A percentile compares a stretch with the other conserved stretches of the same genome.
Evolutionary conservation across 2,113 vertebrate species (phyloP).

Genomic region (Cololabis saira): DNA sequence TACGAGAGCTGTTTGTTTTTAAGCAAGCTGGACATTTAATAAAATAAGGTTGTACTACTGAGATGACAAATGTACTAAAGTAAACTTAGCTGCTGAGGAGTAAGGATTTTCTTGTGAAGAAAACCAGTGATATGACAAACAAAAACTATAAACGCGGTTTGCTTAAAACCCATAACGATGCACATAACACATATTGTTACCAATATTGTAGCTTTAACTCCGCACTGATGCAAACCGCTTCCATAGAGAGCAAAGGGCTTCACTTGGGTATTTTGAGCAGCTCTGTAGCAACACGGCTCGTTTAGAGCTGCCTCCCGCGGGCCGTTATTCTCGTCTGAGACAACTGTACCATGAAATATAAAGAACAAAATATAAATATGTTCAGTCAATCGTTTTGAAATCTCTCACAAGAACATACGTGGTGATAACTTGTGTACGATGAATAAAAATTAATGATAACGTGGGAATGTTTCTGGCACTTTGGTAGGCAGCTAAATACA

Average conservation of each 20-base stretch:
- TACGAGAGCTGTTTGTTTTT: neutral
- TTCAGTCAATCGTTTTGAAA: accelerated
- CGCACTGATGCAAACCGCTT: conserved; percentile 41
- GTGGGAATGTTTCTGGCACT: conserved; percentile 64
- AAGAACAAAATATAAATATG: accelerated
- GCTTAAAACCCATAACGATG: neutral
- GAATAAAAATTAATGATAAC: neutral
- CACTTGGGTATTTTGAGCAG: conserved; percentile 46
- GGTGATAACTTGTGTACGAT: neutral
- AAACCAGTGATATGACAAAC: neutral
- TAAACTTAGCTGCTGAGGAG: conserved; percentile 40
- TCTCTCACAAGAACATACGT: accelerated
- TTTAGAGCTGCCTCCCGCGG: conserved; percentile 17
- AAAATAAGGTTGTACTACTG: neutral
- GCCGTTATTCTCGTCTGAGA: neutral
- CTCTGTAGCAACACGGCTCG: conserved; percentile 11
- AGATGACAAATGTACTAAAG: conserved; percentile 9
- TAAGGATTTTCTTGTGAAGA: neutral
- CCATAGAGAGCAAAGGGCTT: conserved; percentile 61
- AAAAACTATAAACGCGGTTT: neutral
- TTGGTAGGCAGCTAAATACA: conserved; percentile 51
- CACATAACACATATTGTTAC: neutral
- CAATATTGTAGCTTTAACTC: conserved; percentile 33
- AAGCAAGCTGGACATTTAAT: neutral
- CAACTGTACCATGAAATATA: neutral